Evolutionary conservation across 2,797 vertebrate genomes (phyloP).

Genomic region (Onychomys leucogaster): DNA sequence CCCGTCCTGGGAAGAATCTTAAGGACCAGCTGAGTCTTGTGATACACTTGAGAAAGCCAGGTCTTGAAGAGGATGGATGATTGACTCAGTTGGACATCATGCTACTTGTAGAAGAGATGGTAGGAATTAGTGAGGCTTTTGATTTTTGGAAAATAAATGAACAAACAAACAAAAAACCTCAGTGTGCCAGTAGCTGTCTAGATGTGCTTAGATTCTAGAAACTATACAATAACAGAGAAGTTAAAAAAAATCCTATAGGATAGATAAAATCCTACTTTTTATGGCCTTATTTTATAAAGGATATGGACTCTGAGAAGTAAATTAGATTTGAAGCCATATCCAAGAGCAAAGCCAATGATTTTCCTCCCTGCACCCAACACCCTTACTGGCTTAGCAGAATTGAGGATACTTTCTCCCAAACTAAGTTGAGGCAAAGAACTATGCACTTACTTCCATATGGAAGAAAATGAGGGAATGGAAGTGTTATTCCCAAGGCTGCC

Average conservation of each 20-base stretch:
- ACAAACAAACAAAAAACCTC: background rate
- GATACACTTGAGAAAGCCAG: background rate
- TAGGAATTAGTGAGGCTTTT: constrained; percentile 7
- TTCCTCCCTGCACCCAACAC: background rate
- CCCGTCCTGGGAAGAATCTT: background rate
- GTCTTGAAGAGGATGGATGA: background rate
- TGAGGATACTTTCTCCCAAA: background rate
- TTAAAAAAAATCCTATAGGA: background rate
- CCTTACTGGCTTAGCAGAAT: background rate
- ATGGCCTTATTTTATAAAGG: background rate
- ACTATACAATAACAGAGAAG: background rate
- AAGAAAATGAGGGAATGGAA: background rate
- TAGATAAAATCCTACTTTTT: background rate
- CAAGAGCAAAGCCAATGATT: background rate
- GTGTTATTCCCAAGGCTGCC: background rate
- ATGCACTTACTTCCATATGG: background rate
- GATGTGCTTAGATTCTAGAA: background rate
- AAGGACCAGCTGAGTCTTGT: background rate
- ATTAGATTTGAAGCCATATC: background rate
- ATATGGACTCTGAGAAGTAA: background rate
- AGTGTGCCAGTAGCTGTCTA: background rate
- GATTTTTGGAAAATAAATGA: background rate
- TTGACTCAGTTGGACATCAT: background rate
- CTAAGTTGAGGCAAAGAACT: background rate
- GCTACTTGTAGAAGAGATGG: background rate